Evolutionary conservation across 2,797 vertebrate genomes (phyloP).

Genomic region (Fistularia tabacaria): DNA sequence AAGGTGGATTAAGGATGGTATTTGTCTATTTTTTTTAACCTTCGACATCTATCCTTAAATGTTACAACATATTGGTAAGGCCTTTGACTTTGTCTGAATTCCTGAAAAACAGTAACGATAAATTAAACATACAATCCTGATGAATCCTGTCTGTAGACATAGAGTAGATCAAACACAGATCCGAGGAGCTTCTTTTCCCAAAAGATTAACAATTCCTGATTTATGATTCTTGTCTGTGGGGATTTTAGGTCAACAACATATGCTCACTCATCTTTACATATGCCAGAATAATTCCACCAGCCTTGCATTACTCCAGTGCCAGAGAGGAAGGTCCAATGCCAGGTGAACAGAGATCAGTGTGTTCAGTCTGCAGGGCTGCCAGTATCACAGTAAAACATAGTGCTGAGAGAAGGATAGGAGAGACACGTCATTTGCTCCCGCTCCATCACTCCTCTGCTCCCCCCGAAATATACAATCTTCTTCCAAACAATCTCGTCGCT

Average conservation of each 20-base stretch:
- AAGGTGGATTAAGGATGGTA: too few relatives aligned
- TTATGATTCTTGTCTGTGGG: constrained; percentile 50
- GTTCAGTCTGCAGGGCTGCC: too few relatives aligned
- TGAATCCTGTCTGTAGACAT: constrained; percentile 4
- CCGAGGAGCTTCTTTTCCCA: constrained; percentile 24
- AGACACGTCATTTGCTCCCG: constrained; percentile 24
- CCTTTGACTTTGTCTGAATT: too few relatives aligned
- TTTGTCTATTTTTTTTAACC: too few relatives aligned
- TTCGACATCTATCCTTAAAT: too few relatives aligned
- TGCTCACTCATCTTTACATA: constrained; percentile 28
- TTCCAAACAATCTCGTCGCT: constrained; percentile 52
- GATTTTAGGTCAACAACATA: constrained; percentile 20
- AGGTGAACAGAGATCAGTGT: constrained; percentile 19
- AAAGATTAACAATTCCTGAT: constrained; percentile 52
- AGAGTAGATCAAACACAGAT: constrained; percentile 15
- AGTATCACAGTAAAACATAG: too few relatives aligned
- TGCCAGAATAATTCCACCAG: constrained; percentile 27
- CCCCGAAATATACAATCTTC: constrained; percentile 39
- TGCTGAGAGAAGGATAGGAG: too few relatives aligned
- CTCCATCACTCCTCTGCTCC: constrained; percentile 53
- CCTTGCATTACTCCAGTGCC: too few relatives aligned
- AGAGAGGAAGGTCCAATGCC: constrained; percentile 1
- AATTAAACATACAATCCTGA: too few relatives aligned
- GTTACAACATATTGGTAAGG: too few relatives aligned
- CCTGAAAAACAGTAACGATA: too few relatives aligned